These are phyloP conservation scores for Micronycteris hirsuta DNA, from an alignment of 2,113 vertebrate species.

Conservation along the genomic window DNA sequence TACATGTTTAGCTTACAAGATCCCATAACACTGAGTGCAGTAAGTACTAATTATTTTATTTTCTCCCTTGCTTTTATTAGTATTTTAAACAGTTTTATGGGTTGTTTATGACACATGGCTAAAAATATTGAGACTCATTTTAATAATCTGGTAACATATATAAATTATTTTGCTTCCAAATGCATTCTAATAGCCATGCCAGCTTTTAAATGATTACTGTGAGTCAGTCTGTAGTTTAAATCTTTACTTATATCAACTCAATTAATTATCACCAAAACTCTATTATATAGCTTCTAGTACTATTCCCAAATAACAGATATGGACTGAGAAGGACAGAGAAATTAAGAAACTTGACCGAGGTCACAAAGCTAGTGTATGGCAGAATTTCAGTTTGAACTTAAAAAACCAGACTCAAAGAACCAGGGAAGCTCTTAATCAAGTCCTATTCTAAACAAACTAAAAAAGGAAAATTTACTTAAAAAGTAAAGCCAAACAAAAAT, in stretches of 20 bases:
- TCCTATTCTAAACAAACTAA: neutral
- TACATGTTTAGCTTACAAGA: neutral
- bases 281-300: neutral
- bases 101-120: neutral
- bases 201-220: neutral
- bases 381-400: neutral
- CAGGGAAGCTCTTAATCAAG: neutral
- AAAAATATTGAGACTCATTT: neutral
- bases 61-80: neutral
- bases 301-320: neutral
- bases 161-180: conserved; percentile 1
- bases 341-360: neutral
- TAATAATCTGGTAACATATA: neutral
- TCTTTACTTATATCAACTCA: neutral
- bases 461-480: too few species aligned
- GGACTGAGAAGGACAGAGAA: neutral
- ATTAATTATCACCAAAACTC: neutral
- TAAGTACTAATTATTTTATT: neutral
- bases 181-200: neutral
- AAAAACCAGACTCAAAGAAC: neutral
- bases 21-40: neutral
- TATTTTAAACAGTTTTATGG: neutral
- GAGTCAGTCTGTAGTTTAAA: neutral
- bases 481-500: neutral
- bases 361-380: neutral